These are phyloP conservation scores for Eulemur coronatus DNA, from an alignment of 2,797 vertebrate genomes.

Conservation along the genomic window DNA sequence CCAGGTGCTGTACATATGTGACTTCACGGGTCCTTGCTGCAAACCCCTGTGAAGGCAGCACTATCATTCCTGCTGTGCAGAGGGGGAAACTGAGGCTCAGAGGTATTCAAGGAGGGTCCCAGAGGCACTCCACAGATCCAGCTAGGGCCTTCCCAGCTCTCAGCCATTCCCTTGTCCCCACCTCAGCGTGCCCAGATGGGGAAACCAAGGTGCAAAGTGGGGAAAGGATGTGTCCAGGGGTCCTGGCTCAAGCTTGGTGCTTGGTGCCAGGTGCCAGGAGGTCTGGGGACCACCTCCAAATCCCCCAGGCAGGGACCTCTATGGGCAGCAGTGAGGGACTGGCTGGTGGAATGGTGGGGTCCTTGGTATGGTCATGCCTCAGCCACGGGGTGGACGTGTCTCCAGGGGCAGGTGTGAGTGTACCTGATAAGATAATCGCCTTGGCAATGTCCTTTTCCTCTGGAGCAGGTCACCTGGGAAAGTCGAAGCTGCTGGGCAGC, in stretches of 20 bases:
- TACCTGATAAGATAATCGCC: slow-evolving; percentile 51
- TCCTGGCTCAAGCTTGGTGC: background rate
- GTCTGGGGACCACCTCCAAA: background rate
- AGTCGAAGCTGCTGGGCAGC: background rate
- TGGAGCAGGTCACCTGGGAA: slow-evolving; percentile 39
- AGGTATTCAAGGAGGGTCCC: background rate
- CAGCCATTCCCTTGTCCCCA: background rate
- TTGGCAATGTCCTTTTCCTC: slow-evolving; percentile 35
- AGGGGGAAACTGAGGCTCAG: background rate
- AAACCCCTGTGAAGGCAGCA: fast-evolving
- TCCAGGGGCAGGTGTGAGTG: background rate
- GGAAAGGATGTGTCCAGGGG: background rate
- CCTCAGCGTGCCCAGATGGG: background rate
- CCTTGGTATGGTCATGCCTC: background rate
- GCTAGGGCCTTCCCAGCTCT: background rate
- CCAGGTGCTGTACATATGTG: background rate
- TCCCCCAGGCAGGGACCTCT: background rate
- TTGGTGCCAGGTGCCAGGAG: background rate
- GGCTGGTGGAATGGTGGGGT: background rate
- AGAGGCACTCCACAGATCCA: background rate
- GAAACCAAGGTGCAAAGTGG: background rate
- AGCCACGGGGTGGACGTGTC: background rate
- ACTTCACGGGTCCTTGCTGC: background rate
- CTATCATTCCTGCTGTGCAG: background rate
- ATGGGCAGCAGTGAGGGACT: background rate